These are phyloP conservation scores for Clarias batrachus DNA, from an alignment of 2,113 vertebrate genomes.

Conservation along the genomic window DNA sequence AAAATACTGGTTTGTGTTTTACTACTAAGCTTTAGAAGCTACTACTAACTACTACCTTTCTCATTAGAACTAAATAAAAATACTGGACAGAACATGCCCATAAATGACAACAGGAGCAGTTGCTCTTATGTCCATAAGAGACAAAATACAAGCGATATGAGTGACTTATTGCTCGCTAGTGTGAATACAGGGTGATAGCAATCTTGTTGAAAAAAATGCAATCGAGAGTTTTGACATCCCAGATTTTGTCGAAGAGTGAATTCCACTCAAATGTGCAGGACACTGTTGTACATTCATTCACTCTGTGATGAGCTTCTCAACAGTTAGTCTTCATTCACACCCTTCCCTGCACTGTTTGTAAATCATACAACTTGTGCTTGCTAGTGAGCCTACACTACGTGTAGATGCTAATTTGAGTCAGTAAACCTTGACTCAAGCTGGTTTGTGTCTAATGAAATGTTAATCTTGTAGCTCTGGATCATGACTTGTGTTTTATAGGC, in stretches of 20 bases:
- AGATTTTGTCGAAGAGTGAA: conserved; percentile 23
- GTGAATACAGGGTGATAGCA: not conserved
- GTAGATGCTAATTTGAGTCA: conserved; percentile 27
- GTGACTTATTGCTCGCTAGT: conserved; percentile 1
- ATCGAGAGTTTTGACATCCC: conserved; percentile 6
- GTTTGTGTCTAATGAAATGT: not conserved
- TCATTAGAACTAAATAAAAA: not conserved
- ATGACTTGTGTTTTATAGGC: conserved; percentile 37
- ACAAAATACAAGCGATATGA: not conserved
- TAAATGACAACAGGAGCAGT: not conserved
- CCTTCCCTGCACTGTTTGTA: conserved; percentile 35
- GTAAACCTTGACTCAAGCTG: conserved; percentile 28
- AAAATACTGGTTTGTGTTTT: not conserved
- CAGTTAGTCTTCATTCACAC: conserved; percentile 30
- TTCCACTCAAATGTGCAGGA: conserved; percentile 22
- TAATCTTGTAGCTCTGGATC: not conserved
- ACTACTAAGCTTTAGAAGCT: not conserved
- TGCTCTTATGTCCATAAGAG: not conserved
- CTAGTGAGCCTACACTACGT: conserved; percentile 5
- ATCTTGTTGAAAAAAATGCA: conserved; percentile 35
- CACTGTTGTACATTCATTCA: conserved; percentile 35
- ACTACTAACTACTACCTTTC: not conserved
- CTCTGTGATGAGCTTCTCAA: conserved; percentile 18
- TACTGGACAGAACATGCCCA: not conserved
- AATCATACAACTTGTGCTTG: conserved; percentile 47